Evolutionary conservation across 2,113 vertebrate genomes (phyloP).

Genomic region (Potamarius usumacintae): DNA sequence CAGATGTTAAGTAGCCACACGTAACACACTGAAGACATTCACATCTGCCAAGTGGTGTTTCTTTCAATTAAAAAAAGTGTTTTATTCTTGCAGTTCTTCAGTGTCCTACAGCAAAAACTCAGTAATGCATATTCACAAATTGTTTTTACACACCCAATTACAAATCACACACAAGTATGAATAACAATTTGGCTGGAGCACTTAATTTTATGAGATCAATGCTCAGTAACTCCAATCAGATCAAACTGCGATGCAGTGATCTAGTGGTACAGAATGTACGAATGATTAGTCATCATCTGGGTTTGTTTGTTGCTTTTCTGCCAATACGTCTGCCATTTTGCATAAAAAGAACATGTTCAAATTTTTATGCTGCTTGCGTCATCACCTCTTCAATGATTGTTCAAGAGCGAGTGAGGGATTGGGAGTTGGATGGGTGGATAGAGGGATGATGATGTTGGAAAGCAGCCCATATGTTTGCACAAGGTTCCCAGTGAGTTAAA

Average conservation of each 20-base stretch:
- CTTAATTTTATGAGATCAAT: neutral
- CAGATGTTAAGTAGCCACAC: slow-evolving; percentile 34
- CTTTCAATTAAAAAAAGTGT: neutral
- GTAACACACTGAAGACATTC: neutral
- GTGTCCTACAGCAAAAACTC: neutral
- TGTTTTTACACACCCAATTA: neutral
- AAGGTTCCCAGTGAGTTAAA: slow-evolving; percentile 26
- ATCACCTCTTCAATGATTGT: slow-evolving; percentile 42
- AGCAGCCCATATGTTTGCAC: slow-evolving; percentile 8
- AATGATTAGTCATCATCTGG: slow-evolving; percentile 49
- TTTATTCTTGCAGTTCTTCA: neutral
- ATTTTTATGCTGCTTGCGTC: slow-evolving; percentile 47
- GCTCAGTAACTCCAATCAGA: neutral
- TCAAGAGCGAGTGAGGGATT: slow-evolving; percentile 19
- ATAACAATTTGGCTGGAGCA: neutral
- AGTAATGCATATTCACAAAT: neutral
- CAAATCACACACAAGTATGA: neutral
- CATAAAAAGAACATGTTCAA: slow-evolving; percentile 56
- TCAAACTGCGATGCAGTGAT: slow-evolving; percentile 18
- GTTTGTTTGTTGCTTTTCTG: slow-evolving; percentile 60
- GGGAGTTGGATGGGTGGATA: slow-evolving; percentile 3
- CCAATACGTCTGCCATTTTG: slow-evolving; percentile 60
- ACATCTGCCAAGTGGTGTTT: neutral
- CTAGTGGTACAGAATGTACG: slow-evolving; percentile 21
- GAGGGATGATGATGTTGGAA: slow-evolving; percentile 21